phyloP scores from a whole-genome alignment of 64 coral and sea anemone species.

The Stichodactyla mertensii region DNA sequence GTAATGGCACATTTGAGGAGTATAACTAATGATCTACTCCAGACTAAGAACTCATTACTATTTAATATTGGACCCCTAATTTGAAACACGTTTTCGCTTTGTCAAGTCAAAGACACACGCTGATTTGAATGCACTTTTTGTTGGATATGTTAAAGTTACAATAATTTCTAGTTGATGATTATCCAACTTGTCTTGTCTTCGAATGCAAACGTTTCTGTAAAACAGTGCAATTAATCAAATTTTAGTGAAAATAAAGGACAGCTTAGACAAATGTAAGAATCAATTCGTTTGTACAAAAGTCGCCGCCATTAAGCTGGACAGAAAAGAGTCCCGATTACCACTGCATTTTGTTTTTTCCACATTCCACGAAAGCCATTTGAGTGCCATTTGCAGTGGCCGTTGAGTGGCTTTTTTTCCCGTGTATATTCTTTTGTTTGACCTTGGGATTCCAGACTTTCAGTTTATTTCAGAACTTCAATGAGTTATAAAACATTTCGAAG shows the following conservation, averaged over 20 bases:
- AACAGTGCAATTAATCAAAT: neutral
- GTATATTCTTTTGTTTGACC: neutral
- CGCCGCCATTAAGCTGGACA: neutral
- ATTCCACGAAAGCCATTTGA: constrained; percentile 6
- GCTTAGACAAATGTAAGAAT: neutral
- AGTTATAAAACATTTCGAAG: neutral
- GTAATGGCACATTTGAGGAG: constrained; percentile 4
- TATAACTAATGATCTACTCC: constrained; percentile 11
- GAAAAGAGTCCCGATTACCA: neutral
- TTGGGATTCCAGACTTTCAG: neutral
- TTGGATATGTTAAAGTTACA: neutral
- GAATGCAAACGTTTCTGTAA: neutral
- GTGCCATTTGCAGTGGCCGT: neutral
- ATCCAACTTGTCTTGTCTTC: neutral
- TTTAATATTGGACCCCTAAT: constrained; percentile 5
- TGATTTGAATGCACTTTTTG: neutral
- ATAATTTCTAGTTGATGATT: neutral
- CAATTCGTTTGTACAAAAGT: neutral
- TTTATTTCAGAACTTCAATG: neutral
- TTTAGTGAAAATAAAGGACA: neutral
- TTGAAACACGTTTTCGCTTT: constrained; percentile 3
- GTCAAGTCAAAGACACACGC: neutral
- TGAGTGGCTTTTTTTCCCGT: neutral
- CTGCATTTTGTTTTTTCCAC: neutral
- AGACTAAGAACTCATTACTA: constrained; percentile 4